A percentile compares a stretch with the other conserved stretches of the same genome.
Evolutionary conservation across 2,888 invertebrate genomes (phyloP).

Genomic region (Rosalia funebris): DNA sequence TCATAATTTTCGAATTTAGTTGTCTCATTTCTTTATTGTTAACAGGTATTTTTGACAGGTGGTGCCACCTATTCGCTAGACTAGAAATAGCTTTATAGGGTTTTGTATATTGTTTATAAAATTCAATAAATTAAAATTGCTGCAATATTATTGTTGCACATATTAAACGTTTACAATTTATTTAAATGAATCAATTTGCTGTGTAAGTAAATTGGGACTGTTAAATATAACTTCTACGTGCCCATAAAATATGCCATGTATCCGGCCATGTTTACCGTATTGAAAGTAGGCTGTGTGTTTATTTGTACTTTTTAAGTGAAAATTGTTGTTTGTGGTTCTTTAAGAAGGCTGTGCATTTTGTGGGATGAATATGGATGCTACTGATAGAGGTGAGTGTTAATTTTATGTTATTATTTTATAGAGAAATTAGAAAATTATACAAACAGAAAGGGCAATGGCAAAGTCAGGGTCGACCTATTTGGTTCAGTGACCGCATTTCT

Average conservation of each 20-base stretch:
- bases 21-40: background rate
- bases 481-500: constrained; percentile 71
- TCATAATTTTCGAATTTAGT: too few relatives aligned
- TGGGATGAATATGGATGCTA: constrained; percentile 37
- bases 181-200: constrained; percentile 5
- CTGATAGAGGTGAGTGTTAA: constrained; percentile 41
- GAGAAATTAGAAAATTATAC: constrained; percentile 6
- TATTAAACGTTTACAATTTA: constrained; percentile 7
- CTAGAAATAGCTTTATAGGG: background rate
- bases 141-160: constrained; percentile 3
- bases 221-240: constrained; percentile 3
- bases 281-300: constrained; percentile 61
- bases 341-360: constrained; percentile 19
- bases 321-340: constrained; percentile 46
- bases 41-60: background rate
- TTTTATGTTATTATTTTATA: constrained; percentile 15
- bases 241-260: constrained; percentile 33
- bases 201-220: constrained; percentile 10
- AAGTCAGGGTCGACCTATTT: constrained; percentile 71
- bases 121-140: background rate
- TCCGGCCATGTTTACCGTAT: constrained; percentile 62
- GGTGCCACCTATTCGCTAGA: constrained; percentile 10
- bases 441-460: constrained; percentile 68
- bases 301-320: constrained; percentile 58
- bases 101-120: constrained; percentile 19